These are phyloP conservation scores for Cyphomyrus plagiostoma DNA, from an alignment of 2,113 vertebrate species.

Conservation along the genomic window DNA sequence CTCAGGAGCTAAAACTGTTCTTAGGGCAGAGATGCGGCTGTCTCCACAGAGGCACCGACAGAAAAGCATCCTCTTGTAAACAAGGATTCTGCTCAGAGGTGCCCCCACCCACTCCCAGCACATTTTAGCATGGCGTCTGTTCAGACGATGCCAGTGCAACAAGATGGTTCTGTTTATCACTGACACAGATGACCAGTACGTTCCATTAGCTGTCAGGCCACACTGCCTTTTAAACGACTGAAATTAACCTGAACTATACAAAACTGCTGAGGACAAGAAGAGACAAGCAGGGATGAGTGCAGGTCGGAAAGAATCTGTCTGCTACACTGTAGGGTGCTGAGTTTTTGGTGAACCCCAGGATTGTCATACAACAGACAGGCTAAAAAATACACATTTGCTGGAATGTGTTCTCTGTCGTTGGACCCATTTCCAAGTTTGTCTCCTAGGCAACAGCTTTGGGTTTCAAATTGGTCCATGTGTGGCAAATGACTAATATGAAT, in stretches of 20 bases:
- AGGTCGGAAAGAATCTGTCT: background rate
- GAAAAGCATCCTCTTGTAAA: background rate
- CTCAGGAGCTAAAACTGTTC: background rate
- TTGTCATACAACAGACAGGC: background rate
- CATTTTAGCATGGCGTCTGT: background rate
- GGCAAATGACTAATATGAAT: background rate
- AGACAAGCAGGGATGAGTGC: background rate
- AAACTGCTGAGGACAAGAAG: background rate
- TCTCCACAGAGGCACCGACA: background rate
- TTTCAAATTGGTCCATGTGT: background rate
- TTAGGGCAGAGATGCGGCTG: background rate
- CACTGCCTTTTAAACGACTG: background rate
- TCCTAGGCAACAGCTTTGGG: conserved; percentile 4
- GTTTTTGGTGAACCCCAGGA: background rate
- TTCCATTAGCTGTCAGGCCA: background rate
- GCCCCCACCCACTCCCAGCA: background rate
- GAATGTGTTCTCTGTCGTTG: background rate
- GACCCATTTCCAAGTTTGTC: background rate
- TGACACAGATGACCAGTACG: background rate
- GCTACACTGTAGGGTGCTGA: background rate
- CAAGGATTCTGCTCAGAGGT: background rate
- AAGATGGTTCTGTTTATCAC: background rate
- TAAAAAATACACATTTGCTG: background rate
- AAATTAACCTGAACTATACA: background rate
- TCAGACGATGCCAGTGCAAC: background rate